Percentiles rank a stretch among this genome's conserved stretches.
These are phyloP conservation scores for Neolamprologus hecqui DNA, from an alignment of 2,113 vertebrate species.

Conservation along the genomic window DNA sequence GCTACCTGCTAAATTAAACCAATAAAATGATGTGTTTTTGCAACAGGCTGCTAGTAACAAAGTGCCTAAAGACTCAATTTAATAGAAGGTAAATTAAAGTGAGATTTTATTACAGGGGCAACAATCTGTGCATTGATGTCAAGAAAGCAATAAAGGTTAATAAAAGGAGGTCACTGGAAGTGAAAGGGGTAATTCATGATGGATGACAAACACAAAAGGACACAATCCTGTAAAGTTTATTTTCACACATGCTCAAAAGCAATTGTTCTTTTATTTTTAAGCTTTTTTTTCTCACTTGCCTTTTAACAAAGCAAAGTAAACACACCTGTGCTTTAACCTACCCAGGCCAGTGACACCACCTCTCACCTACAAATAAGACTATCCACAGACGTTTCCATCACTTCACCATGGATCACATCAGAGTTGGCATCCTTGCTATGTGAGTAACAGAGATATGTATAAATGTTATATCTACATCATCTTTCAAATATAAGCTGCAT, in stretches of 20 bases:
- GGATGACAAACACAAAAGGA: background rate
- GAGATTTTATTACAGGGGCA: background rate
- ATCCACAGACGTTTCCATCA: background rate
- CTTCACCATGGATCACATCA: background rate
- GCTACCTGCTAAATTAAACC: background rate
- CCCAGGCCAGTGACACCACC: accelerated
- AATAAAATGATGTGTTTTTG: background rate
- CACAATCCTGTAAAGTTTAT: background rate
- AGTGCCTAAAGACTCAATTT: background rate
- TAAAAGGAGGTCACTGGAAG: background rate
- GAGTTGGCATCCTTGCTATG: background rate
- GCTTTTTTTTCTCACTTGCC: accelerated
- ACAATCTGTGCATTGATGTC: background rate
- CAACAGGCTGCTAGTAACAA: background rate
- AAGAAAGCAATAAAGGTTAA: background rate
- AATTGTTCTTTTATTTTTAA: accelerated
- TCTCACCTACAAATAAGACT: background rate
- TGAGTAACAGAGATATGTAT: background rate
- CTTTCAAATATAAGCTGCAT: background rate
- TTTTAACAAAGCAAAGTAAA: background rate
- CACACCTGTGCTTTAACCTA: background rate
- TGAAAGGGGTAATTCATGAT: background rate
- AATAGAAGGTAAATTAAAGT: background rate
- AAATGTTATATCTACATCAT: background rate
- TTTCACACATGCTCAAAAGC: background rate